Conservation (phyloP, 1,140 invertebrate genomes). For the Linepithema humile region DNA sequence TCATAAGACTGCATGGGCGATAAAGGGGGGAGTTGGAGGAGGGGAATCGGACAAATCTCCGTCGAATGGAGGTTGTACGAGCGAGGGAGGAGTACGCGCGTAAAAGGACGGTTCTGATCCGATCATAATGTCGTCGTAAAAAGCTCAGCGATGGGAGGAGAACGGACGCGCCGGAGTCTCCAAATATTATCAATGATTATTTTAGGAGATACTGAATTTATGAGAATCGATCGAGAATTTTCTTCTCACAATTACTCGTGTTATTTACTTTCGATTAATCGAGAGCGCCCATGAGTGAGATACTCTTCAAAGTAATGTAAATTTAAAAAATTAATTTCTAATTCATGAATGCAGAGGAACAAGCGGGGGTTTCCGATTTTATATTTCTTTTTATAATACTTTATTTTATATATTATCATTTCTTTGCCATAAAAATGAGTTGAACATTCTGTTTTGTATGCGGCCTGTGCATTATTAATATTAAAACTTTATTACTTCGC, state of each 20-base stretch:
- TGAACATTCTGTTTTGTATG: neutral
- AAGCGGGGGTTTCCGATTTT: neutral
- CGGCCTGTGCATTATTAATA: neutral
- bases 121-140: conserved; percentile 56
- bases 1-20: conserved; percentile 36
- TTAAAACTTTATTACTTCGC: neutral
- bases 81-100: conserved; percentile 27
- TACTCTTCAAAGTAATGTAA: too few species aligned
- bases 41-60: conserved; percentile 42
- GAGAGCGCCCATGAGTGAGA: neutral
- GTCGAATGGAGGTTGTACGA: conserved; percentile 27
- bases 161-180: neutral
- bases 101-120: conserved; percentile 48
- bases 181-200: conserved; percentile 44
- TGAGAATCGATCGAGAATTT: neutral
- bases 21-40: neutral
- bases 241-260: neutral
- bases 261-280: conserved; percentile 18
- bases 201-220: conserved; percentile 37
- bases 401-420: neutral
- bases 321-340: neutral
- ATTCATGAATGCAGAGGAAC: neutral
- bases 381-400: neutral
- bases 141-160: neutral
- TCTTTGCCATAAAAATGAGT: neutral